phyloP scores from a whole-genome alignment of 2,888 invertebrate genomes.

The Nymphalis c-album region DNA sequence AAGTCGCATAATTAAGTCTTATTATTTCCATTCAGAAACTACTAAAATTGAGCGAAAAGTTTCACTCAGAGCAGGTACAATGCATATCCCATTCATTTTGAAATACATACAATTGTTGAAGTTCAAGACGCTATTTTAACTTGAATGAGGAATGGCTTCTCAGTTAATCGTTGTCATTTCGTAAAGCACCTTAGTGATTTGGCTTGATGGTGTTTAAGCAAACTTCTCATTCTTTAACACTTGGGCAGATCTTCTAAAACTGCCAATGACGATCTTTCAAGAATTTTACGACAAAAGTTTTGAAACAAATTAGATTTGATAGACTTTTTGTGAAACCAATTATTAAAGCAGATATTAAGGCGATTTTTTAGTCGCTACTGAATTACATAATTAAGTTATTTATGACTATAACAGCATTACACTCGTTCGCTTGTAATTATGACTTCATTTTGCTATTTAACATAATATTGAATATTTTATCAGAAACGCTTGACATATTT shows the following conservation, averaged over 20 bases:
- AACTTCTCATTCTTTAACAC: conserved; percentile 46
- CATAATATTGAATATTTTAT: too few species aligned
- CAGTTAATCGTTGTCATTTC: conserved; percentile 74
- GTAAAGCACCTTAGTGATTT: conserved; percentile 59
- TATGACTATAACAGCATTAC: too few species aligned
- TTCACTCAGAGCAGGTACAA: conserved; percentile 54
- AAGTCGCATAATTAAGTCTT: conserved; percentile 32
- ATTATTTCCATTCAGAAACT: conserved; percentile 38
- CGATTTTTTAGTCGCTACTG: not conserved
- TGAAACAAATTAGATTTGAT: conserved; percentile 2
- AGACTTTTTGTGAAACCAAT: not conserved
- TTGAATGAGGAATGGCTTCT: conserved; percentile 66
- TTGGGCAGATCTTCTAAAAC: not conserved
- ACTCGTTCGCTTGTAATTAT: too few species aligned
- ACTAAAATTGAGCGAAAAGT: conserved; percentile 54
- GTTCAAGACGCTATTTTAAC: conserved; percentile 68
- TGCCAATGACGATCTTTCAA: not conserved
- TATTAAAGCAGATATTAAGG: not conserved
- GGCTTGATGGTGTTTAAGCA: conserved; percentile 61
- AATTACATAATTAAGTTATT: too few species aligned
- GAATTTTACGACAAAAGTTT: not conserved
- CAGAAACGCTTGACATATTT: too few species aligned
- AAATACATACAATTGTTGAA: conserved; percentile 61
- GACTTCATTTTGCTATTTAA: too few species aligned
- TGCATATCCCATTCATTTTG: conserved; percentile 59